These are phyloP conservation scores for Eurytemora carolleeae DNA, from an alignment of 1,140 invertebrate species.

Conservation along the genomic window DNA sequence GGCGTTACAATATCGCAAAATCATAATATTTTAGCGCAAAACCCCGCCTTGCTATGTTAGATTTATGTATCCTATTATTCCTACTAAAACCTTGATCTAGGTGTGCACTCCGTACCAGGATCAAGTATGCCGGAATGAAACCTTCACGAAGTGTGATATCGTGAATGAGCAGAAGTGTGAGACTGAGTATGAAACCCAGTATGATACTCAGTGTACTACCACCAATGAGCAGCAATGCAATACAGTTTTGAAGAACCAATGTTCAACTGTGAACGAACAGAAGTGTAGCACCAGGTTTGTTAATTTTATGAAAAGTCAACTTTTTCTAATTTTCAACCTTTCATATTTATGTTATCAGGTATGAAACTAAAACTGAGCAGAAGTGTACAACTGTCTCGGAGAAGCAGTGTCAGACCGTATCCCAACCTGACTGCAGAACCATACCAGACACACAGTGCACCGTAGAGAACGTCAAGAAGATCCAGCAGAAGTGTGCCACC, in stretches of 20 bases:
- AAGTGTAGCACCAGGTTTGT: not conserved
- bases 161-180: not conserved
- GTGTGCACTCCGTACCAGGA: not conserved
- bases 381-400: slow-evolving; percentile 8
- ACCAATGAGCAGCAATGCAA: not conserved
- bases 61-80: no score
- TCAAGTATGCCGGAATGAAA: not conserved
- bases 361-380: slow-evolving; percentile 10
- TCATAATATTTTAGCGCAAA: no score
- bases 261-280: not conserved
- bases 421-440: slow-evolving; percentile 8
- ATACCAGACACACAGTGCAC: slow-evolving; percentile 3
- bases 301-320: no score
- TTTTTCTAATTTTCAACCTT: no score
- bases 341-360: no score
- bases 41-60: no score
- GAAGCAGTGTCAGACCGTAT: not conserved
- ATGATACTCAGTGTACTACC: slow-evolving; percentile 1
- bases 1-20: no score
- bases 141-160: not conserved
- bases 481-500: slow-evolving; percentile 9
- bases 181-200: not conserved
- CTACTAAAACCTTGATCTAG: no score
- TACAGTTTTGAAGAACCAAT: not conserved
- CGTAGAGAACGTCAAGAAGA: slow-evolving; percentile 1